Percentiles rank a stretch among this genome's conserved stretches.
Evolutionary conservation across 2,797 vertebrate species (phyloP).

Genomic region (Discoglossus pictus): DNA sequence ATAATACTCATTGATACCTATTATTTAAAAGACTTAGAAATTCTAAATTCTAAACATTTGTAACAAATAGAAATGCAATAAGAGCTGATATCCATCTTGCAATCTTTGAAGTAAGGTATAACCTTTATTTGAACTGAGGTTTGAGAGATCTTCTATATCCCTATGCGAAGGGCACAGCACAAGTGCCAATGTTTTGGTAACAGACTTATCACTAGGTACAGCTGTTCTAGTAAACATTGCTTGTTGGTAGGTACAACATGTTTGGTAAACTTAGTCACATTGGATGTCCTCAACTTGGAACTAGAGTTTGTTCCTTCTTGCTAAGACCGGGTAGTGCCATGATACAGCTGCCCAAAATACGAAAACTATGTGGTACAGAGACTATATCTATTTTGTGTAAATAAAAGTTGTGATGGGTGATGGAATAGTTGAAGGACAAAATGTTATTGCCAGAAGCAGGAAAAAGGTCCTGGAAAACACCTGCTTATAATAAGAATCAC

Average conservation of each 20-base stretch:
- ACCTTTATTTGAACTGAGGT: not conserved
- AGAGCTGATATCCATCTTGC: too few species aligned
- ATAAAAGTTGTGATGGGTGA: slow-evolving; percentile 57
- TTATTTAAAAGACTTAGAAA: too few species aligned
- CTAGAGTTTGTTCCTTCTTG: slow-evolving; percentile 61
- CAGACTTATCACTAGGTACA: slow-evolving; percentile 43
- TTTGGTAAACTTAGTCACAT: slow-evolving; percentile 67
- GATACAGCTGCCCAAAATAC: slow-evolving; percentile 65
- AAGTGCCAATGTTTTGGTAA: slow-evolving; percentile 56
- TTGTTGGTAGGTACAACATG: slow-evolving; percentile 64
- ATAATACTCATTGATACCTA: too few species aligned
- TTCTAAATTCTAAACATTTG: too few species aligned
- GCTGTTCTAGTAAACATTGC: slow-evolving; percentile 67
- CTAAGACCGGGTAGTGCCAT: slow-evolving; percentile 62
- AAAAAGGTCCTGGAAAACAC: slow-evolving; percentile 50
- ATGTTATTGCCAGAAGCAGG: slow-evolving; percentile 56
- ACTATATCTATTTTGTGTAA: slow-evolving; percentile 74
- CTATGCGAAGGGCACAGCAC: slow-evolving; percentile 4
- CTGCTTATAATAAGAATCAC: not conserved
- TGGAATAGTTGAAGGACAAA: slow-evolving; percentile 59
- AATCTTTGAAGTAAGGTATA: too few species aligned
- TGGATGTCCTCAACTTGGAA: slow-evolving; percentile 55
- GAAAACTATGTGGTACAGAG: slow-evolving; percentile 51
- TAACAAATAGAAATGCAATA: too few species aligned
- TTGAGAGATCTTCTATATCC: not conserved